Percentiles rank a stretch among this genome's conserved stretches.
These are phyloP conservation scores for Coelopa pilipes DNA, from an alignment of 2,888 invertebrate genomes.

Conservation along the genomic window DNA sequence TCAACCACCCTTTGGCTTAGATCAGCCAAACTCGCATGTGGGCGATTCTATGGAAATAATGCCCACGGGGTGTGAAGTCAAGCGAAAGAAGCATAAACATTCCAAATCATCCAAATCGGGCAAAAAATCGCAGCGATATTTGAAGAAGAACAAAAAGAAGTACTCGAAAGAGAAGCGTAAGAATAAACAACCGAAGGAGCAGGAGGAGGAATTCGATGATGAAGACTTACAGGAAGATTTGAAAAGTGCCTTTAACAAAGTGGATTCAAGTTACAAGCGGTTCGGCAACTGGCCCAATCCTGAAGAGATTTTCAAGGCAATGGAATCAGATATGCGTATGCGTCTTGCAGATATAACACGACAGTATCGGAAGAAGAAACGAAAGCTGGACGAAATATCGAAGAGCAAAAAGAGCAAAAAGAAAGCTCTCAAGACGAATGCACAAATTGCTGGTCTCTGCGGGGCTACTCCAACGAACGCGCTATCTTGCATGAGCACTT, in stretches of 20 bases:
- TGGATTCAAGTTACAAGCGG: conserved; percentile 56
- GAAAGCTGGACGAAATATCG: conserved; percentile 77
- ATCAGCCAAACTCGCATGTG: conserved; percentile 11
- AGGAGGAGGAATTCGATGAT: conserved; percentile 57
- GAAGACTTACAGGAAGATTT: conserved; percentile 57
- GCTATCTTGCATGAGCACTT: conserved; percentile 28
- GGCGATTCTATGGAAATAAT: background rate
- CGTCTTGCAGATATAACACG: conserved; percentile 83
- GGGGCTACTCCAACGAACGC: conserved; percentile 19
- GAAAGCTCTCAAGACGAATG: conserved; percentile 43
- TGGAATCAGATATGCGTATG: conserved; percentile 85
- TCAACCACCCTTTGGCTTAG: conserved; percentile 36
- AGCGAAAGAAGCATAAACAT: conserved; percentile 69
- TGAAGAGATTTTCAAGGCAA: conserved; percentile 74
- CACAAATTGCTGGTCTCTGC: conserved; percentile 1
- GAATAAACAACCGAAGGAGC: conserved; percentile 50
- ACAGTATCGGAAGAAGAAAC: conserved; percentile 85
- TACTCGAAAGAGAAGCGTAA: conserved; percentile 62
- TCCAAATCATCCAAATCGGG: conserved; percentile 66
- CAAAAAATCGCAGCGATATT: conserved; percentile 61
- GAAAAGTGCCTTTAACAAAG: conserved; percentile 54
- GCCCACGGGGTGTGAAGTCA: conserved; percentile 44
- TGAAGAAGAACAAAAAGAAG: conserved; percentile 67
- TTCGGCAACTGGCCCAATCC: conserved; percentile 67
- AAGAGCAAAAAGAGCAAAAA: conserved; percentile 67